Evolutionary conservation across 2,797 vertebrate genomes (phyloP).

Genomic region (Falco novaeseelandiae): DNA sequence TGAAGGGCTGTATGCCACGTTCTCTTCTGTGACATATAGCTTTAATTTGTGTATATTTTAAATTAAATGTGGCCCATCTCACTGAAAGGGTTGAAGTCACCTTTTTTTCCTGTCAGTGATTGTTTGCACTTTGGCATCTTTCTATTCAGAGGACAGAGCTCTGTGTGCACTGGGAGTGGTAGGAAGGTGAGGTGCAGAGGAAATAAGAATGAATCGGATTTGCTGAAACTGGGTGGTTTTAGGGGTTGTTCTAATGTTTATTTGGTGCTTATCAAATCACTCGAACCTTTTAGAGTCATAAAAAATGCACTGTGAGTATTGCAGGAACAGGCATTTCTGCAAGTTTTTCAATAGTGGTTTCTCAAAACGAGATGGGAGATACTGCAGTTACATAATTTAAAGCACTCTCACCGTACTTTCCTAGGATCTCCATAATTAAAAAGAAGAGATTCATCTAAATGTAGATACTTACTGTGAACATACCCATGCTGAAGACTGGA

Average conservation of each 20-base stretch:
- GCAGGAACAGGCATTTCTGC: background rate
- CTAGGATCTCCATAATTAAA: background rate
- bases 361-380: background rate
- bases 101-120: background rate
- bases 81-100: background rate
- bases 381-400: background rate
- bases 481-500: background rate
- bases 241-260: background rate
- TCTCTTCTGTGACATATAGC: background rate
- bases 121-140: background rate
- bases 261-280: background rate
- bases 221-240: background rate
- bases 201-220: background rate
- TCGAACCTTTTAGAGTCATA: background rate
- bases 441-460: background rate
- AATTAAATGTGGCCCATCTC: background rate
- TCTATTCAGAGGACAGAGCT: background rate
- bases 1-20: background rate
- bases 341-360: background rate
- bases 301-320: background rate
- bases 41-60: conserved; percentile 2
- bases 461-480: background rate
- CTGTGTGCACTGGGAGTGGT: background rate
- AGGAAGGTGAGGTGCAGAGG: background rate
- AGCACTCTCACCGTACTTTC: background rate